Evolutionary conservation across 2,888 invertebrate genomes (phyloP), one percentile per base, ranked within the genome.

Genomic region (Cantharis lateralis): DNA sequence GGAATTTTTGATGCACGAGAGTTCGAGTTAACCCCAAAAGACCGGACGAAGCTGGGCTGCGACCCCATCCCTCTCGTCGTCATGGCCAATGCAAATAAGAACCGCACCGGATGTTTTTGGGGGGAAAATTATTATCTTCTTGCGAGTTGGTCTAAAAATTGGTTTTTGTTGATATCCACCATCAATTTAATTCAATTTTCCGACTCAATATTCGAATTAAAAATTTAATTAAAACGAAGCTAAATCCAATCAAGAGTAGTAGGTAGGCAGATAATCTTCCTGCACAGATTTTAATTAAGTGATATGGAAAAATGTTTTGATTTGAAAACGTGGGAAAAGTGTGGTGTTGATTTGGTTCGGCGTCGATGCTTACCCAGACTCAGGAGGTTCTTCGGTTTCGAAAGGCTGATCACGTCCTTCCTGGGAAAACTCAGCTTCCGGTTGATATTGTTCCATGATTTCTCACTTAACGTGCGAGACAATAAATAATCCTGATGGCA

Each of bases 391-490:
- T 82, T 92, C 92, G 80, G 91, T 92, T 87, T 93, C 94, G 88
- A 93, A 93, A 85, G 93, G 92, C 89, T 93, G 93, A 89, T 93
- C 93, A 83, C 93, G 92, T 87, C 79, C 77, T 85, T 93, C 93
- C 87, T 92, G 92, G 89, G 93, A 93, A 87, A 93, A 93, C 82
- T 92, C 92, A 20, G 77, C 90, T 91, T 88, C 80, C 89, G 89
- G 84, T 88, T 89, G 80, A 89, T 87, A 89, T 89, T 89, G 86
- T 85, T 86, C 81, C 78, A 82, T 82, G 75, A 74, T 79, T 76
- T 77, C 71, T 79, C 72, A 75, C 74, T 71, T 64, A 70, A 26
- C 48, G 28, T 68, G 68, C 28, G 10, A 24, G 69, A 69, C 18
- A 62, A 77, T 48, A 48, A 69, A 71, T 78, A 76, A 78, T 76